Base-by-base conservation (phyloP, 1,140 invertebrate genomes). In the Aphidius ervi region DNA sequence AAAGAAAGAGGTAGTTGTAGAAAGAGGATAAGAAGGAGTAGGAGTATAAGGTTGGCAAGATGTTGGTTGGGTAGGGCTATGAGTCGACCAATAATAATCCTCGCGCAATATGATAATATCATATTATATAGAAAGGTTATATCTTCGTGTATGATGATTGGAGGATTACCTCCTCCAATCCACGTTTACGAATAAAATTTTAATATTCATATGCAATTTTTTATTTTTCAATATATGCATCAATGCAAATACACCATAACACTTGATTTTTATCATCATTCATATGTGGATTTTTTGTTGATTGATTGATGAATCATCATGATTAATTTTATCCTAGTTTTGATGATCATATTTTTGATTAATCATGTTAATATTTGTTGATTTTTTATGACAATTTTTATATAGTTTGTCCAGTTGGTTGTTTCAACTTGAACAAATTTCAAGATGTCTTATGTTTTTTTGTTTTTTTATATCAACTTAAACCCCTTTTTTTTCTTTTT, bases 71-170 rank as follows among this genome's bases (percentile, higher is more conserved):
- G 74, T 70, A 68, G 65, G 70, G 67, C 70, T 61, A 69, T 31
- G 23, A 60, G 67, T 62, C 74, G 71, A 78, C 77, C 77, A 79
- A 79, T 79, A 79, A 79, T 79, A 79, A 74, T 69, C 67, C 74
- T 62, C 68, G 69, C 67, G 70, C 69, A 71, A 77, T 80, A 80
- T 80, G 76, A 78, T 80, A 78, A 80, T 78, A 77, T 80, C 75
- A 78, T 78, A 78, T 78, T 74, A 77, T 76, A 76, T 76, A 78
- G 71, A 67, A 68, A 63, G 64, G 67, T 68, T 68, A 76, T 76
- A 76, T 74, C 73, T 65, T 39, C 41, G 41, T 56, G 70, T 67
- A 62, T 70, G 74, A 75, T 75, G 72, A 80, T 80, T 80, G 78
- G 78, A 64, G 62, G 65, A 68, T 62, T 62, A 67, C 16, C 41